These are phyloP conservation scores for Choloepus didactylus DNA, from an alignment of 2,797 vertebrate species.

Conservation along the genomic window DNA sequence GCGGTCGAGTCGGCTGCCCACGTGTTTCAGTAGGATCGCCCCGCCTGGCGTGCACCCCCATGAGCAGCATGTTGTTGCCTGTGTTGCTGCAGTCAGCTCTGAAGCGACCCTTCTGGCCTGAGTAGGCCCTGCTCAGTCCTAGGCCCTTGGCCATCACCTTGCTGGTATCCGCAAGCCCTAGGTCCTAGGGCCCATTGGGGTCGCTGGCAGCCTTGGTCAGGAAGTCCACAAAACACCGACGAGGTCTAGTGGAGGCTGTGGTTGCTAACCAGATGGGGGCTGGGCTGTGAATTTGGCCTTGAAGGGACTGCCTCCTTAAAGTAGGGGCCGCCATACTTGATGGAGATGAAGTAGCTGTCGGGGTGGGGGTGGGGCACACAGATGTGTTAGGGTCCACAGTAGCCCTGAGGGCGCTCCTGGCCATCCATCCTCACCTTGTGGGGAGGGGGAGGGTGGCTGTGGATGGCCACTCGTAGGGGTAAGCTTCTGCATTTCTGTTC, in stretches of 20 bases:
- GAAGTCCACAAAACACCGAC: conserved; percentile 94
- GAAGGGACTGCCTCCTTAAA: conserved; percentile 96
- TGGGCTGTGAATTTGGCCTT: conserved; percentile 95
- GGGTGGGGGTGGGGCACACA: conserved; percentile 90
- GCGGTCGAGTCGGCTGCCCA: conserved; percentile 94
- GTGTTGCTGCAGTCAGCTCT: conserved; percentile 97
- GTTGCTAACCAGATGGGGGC: conserved; percentile 92
- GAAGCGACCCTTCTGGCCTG: conserved; percentile 96
- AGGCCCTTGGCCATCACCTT: conserved; percentile 94
- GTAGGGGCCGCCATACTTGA: conserved; percentile 95
- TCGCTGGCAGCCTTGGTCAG: conserved; percentile 89
- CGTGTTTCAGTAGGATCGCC: conserved; percentile 95
- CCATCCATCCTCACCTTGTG: conserved; percentile 97
- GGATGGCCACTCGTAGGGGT: conserved; percentile 94
- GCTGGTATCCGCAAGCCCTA: conserved; percentile 90
- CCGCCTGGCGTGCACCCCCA: conserved; percentile 96
- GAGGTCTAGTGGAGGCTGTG: conserved; percentile 96
- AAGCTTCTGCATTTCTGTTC: conserved; percentile 93
- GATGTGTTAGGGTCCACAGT: conserved; percentile 95
- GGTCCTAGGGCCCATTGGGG: conserved; percentile 85
- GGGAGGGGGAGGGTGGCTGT: conserved; percentile 91
- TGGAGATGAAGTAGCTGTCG: conserved; percentile 96
- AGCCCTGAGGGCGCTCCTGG: conserved; percentile 94
- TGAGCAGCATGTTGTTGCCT: conserved; percentile 97
- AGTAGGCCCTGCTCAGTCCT: conserved; percentile 93